Conservation (phyloP, 2,113 vertebrate species). For the Peucedramus taeniatus region DNA sequence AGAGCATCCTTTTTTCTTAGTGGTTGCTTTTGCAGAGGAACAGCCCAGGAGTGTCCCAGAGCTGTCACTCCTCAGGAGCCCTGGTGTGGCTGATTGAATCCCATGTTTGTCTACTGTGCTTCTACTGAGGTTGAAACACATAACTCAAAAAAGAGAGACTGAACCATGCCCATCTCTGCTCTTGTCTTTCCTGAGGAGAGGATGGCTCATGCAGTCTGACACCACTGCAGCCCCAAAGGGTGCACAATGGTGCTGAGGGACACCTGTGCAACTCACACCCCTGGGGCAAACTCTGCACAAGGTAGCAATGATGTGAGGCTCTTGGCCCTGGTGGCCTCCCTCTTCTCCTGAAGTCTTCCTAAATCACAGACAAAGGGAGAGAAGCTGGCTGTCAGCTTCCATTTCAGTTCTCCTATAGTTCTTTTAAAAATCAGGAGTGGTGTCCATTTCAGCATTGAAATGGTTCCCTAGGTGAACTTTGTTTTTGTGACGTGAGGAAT, state of each 20-base stretch:
- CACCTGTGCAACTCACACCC: background rate
- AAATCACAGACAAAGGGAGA: background rate
- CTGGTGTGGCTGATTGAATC: background rate
- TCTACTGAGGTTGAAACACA: background rate
- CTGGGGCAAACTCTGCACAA: background rate
- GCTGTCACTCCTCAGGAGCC: background rate
- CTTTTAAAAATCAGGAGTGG: background rate
- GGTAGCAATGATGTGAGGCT: background rate
- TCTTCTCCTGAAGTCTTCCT: background rate
- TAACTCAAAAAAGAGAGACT: background rate
- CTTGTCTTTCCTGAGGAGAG: background rate
- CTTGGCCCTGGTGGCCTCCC: background rate
- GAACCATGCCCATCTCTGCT: background rate
- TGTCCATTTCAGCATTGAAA: background rate
- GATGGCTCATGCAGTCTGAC: background rate
- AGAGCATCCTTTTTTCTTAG: background rate
- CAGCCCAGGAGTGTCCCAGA: background rate
- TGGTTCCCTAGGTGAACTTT: background rate
- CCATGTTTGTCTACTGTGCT: background rate
- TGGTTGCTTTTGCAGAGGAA: background rate
- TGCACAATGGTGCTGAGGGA: background rate
- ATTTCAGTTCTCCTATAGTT: background rate
- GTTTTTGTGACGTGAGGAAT: background rate
- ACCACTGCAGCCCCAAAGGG: background rate
- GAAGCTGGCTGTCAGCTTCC: background rate